A percentile compares a stretch with the other conserved stretches of the same genome.
These are phyloP conservation scores for Eulithis testata DNA, from an alignment of 2,888 invertebrate genomes.

Conservation along the genomic window DNA sequence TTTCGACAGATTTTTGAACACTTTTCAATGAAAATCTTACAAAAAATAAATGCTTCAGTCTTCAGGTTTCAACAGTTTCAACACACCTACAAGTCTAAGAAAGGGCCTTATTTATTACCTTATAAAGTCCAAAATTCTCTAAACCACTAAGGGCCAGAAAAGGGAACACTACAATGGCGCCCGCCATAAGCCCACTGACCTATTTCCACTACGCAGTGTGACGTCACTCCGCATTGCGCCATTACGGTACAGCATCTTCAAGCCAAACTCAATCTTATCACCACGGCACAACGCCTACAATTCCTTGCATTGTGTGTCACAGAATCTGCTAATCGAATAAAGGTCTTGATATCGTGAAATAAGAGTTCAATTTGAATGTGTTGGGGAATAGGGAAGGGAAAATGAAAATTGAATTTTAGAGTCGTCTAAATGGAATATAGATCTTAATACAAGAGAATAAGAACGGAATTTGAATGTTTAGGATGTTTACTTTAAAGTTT, in stretches of 20 bases:
- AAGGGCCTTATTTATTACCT: not conserved
- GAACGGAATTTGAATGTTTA: constrained; percentile 3
- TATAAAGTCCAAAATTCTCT: not conserved
- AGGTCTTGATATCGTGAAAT: too few relatives aligned
- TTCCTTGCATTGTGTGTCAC: not conserved
- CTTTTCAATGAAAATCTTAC: too few relatives aligned
- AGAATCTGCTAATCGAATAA: constrained; percentile 10
- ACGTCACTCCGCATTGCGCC: constrained; percentile 73
- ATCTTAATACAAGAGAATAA: not conserved
- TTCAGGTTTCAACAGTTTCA: too few relatives aligned
- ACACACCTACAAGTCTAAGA: not conserved
- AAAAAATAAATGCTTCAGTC: too few relatives aligned
- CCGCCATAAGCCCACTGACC: constrained; percentile 64
- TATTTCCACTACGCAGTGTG: constrained; percentile 69
- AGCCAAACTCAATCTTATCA: constrained; percentile 49
- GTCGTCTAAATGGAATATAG: not conserved
- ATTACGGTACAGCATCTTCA: constrained; percentile 48
- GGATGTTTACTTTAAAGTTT: not conserved
- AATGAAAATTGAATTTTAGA: too few relatives aligned
- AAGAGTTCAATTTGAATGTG: too few relatives aligned
- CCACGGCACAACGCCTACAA: constrained; percentile 32
- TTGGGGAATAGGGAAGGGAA: too few relatives aligned
- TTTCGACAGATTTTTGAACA: too few relatives aligned
- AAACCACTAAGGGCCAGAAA: not conserved
- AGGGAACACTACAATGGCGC: constrained; percentile 40